Conservation (phyloP, 1,140 invertebrate genomes). For the Brachionus asplanchnoidis region DNA sequence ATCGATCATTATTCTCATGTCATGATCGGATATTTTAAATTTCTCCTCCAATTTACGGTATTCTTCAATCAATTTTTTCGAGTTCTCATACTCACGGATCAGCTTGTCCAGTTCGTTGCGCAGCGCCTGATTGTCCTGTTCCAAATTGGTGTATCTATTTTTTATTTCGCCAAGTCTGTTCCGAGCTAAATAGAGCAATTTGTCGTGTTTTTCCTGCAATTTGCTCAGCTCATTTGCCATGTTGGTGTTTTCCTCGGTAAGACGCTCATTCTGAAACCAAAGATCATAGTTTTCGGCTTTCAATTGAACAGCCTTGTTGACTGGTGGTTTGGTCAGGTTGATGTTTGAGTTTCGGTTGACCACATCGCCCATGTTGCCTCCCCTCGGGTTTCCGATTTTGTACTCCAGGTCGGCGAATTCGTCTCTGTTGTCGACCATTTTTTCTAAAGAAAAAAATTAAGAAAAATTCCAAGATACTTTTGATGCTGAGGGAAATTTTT, state of each 20-base stretch:
- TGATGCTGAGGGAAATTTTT: neutral
- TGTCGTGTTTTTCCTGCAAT: conserved; percentile 41
- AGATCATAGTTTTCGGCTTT: conserved; percentile 42
- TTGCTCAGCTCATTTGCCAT: neutral
- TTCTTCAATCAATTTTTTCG: conserved; percentile 41
- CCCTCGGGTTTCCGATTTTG: neutral
- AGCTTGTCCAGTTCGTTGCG: conserved; percentile 22
- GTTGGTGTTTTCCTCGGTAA: conserved; percentile 14
- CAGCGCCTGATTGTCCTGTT: conserved; percentile 39
- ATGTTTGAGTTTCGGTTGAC: conserved; percentile 34
- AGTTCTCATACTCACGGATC: conserved; percentile 37
- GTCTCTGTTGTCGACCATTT: conserved; percentile 37
- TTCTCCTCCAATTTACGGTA: conserved; percentile 35
- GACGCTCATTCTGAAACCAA: conserved; percentile 40
- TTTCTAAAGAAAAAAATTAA: neutral
- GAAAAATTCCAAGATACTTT: neutral
- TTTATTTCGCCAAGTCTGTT: conserved; percentile 36
- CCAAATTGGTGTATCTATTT: conserved; percentile 25
- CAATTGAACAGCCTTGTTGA: conserved; percentile 32
- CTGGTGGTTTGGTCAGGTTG: conserved; percentile 1
- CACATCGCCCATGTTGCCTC: neutral
- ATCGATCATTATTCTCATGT: conserved; percentile 41
- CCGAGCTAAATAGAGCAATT: conserved; percentile 29
- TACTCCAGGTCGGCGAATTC: conserved; percentile 39
- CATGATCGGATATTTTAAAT: conserved; percentile 36